phyloP scores from a whole-genome alignment of 2,888 invertebrate species.

The Ectemnius cavifrons region DNA sequence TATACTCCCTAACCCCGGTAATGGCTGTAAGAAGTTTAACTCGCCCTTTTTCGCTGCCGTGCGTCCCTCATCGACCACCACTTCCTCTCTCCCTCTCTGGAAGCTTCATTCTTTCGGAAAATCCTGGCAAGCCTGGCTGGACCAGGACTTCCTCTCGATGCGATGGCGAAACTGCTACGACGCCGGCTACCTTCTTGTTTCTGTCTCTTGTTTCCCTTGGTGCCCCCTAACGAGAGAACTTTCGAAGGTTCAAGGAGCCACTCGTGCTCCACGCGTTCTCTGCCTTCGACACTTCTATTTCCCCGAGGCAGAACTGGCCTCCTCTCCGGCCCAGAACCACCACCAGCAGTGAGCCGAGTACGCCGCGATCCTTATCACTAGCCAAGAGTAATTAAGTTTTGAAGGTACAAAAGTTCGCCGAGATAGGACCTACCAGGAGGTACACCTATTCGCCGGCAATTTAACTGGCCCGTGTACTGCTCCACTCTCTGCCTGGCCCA shows the following conservation, averaged over 20 bases:
- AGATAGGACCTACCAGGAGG: slow-evolving; percentile 23
- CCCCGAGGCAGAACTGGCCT: slow-evolving; percentile 19
- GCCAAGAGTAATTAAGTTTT: slow-evolving; percentile 60
- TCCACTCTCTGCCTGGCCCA: slow-evolving; percentile 24
- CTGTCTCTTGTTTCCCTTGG: slow-evolving; percentile 7
- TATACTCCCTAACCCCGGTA: slow-evolving; percentile 64
- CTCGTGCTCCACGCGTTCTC: slow-evolving; percentile 42
- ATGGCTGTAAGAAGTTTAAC: slow-evolving; percentile 66
- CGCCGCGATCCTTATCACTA: slow-evolving; percentile 52
- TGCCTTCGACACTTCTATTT: slow-evolving; percentile 59
- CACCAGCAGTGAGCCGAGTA: neutral
- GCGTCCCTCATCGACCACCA: slow-evolving; percentile 25
- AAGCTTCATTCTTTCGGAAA: slow-evolving; percentile 3
- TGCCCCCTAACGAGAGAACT: slow-evolving; percentile 36
- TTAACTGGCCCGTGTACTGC: slow-evolving; percentile 40
- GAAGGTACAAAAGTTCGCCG: slow-evolving; percentile 51
- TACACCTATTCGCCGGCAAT: slow-evolving; percentile 38
- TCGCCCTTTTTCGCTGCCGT: slow-evolving; percentile 43
- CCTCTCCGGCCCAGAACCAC: too few relatives aligned
- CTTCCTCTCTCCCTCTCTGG: slow-evolving; percentile 9
- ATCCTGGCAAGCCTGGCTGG: slow-evolving; percentile 6
- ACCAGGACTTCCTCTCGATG: neutral
- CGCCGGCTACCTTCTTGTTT: slow-evolving; percentile 2
- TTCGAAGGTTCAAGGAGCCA: slow-evolving; percentile 30
- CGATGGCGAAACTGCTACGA: neutral